Base-by-base conservation (phyloP, 1,140 invertebrate genomes). In the Rhopalosiphum padi region DNA sequence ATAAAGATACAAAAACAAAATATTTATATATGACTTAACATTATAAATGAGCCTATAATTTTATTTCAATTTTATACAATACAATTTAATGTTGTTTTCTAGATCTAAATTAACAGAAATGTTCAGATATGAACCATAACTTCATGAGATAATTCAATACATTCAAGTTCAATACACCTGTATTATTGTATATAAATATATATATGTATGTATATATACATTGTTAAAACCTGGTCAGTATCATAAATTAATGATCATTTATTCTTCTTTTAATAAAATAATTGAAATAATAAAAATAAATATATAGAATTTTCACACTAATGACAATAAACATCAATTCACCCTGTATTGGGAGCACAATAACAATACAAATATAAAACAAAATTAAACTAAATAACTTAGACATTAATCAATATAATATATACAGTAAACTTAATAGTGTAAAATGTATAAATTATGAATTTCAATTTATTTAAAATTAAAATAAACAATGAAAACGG, bases 311-410 rank as follows among this genome's bases (percentile, higher is more conserved):
- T 46, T 43, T 25, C 21, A 60, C 51, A 90, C 35, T 90, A 55
- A 60, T 60, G 37, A 90, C 43, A 90, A 90, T 90, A 46, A 90
- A n/a, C 88, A 90, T 55, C 51, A 53, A 37, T 35, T 23, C 89
- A 90, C 89, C 89, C 89, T 77, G 90, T 91, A 37, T 82, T 82
- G 60, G 55, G 25, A 46, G 60, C n/a, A 90, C n/a, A 90, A 90
- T 53, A 89, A 89, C 46, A 51, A 89, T 89, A 51, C 18, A 51
- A 89, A 89, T 51, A 89, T 51, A 43, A 90, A 90, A 82, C 90
- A 91, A 48, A 30, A 91, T 51, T 82, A 91, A 35, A 82, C 21
- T 91, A 91, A 9, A n/a, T 23, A 82, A 37, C 22, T 91, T 91
- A 41, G 51, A 90, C 53, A 90, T 30, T 60, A 23, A 35, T 77